phyloP scores from a whole-genome alignment of 35 echinoderm and acorn worm genomes.

The Heliocidaris tuberculata region DNA sequence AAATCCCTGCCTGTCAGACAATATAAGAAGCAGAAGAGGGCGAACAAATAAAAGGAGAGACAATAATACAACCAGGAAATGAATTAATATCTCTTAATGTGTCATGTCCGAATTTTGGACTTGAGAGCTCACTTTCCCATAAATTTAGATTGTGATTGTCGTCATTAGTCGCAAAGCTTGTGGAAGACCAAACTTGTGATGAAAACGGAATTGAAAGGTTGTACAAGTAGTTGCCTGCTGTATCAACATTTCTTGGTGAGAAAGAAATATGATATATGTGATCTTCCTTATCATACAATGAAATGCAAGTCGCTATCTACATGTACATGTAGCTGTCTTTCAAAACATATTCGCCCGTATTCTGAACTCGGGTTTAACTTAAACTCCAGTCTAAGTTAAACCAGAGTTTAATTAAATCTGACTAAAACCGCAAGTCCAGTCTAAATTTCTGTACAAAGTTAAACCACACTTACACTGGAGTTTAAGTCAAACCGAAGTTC shows the following conservation, averaged over 20 bases:
- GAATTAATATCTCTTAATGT: not conserved
- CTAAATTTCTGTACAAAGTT: too few relatives aligned
- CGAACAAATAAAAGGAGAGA: not conserved
- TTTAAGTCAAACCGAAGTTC: too few relatives aligned
- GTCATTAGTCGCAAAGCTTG: not conserved
- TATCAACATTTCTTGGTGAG: not conserved
- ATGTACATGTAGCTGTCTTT: not conserved
- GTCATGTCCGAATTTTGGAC: not conserved
- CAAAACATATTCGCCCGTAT: not conserved
- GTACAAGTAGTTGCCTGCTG: not conserved
- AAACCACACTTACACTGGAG: too few relatives aligned
- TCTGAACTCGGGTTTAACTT: too few relatives aligned
- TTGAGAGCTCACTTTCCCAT: not conserved
- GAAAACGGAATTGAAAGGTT: not conserved
- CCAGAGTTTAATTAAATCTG: too few relatives aligned
- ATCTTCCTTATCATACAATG: too few relatives aligned
- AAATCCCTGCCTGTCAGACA: not conserved
- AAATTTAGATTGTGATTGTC: not conserved
- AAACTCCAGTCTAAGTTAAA: too few relatives aligned
- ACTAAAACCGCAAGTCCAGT: too few relatives aligned
- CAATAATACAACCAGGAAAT: not conserved
- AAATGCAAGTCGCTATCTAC: too few relatives aligned
- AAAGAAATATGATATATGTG: too few relatives aligned
- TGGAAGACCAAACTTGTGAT: not conserved
- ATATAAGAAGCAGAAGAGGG: not conserved